Conservation (phyloP, 2,113 vertebrate species). For the Dipodomys ordii region DNA sequence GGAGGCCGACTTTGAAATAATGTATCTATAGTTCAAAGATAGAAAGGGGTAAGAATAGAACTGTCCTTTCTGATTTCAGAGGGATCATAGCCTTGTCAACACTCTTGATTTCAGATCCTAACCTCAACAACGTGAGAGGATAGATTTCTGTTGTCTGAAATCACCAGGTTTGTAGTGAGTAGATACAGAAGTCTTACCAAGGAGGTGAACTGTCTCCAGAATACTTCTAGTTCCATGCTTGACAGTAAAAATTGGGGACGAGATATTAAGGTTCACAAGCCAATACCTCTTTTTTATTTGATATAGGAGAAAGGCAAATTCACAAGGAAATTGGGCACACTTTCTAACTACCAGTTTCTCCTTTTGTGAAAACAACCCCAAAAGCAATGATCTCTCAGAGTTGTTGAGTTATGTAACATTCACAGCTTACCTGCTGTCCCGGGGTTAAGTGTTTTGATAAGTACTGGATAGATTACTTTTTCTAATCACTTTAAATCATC, state of each 20-base stretch:
- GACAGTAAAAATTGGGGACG: not conserved
- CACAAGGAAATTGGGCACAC: not conserved
- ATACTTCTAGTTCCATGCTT: not conserved
- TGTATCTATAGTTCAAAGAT: not conserved
- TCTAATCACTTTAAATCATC: too few relatives aligned
- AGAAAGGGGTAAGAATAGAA: not conserved
- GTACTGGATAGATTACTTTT: too few relatives aligned
- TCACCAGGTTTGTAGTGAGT: not conserved
- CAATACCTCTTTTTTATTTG: not conserved
- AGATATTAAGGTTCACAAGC: not conserved
- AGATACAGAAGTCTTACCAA: not conserved
- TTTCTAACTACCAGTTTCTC: not conserved
- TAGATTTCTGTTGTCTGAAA: not conserved
- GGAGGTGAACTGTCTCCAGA: not conserved
- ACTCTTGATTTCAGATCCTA: not conserved
- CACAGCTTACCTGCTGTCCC: not conserved
- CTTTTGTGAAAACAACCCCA: not conserved
- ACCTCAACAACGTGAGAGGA: not conserved
- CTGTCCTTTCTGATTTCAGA: not conserved
- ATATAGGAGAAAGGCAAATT: not conserved
- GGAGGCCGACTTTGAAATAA: not conserved
- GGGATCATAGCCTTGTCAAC: too few relatives aligned
- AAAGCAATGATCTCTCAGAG: not conserved
- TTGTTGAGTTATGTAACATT: not conserved
- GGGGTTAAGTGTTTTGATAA: not conserved